Conservation (phyloP, 1,140 invertebrate species). For the Protaetia brevitarsis region DNA sequence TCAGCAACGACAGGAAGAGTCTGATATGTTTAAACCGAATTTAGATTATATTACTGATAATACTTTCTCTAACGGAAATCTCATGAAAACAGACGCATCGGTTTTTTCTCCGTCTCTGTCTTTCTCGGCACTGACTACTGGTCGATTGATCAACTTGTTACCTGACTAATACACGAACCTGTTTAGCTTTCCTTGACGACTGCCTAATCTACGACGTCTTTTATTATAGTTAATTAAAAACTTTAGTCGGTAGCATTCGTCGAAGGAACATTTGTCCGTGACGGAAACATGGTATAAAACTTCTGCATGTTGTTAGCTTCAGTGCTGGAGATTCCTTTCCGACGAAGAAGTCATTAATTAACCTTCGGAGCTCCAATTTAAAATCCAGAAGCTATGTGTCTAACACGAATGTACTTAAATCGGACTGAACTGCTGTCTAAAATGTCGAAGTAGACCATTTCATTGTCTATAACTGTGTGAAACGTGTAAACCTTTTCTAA, state of each 20-base stretch:
- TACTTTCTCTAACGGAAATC: slow-evolving; percentile 77
- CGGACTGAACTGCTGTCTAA: slow-evolving; percentile 73
- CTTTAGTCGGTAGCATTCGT: slow-evolving; percentile 76
- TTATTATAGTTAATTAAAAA: slow-evolving; percentile 79
- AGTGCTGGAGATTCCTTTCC: slow-evolving; percentile 66
- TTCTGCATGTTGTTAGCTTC: slow-evolving; percentile 79
- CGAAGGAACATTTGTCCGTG: slow-evolving; percentile 79
- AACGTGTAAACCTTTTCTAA: slow-evolving; percentile 76
- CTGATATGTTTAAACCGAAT: too few species aligned
- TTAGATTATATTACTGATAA: too few species aligned
- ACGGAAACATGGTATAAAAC: slow-evolving; percentile 81
- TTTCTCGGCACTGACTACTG: slow-evolving; percentile 77
- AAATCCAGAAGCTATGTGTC: too few species aligned
- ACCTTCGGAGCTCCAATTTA: too few species aligned
- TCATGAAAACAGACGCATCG: slow-evolving; percentile 80
- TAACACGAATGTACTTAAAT: too few species aligned
- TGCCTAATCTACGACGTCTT: slow-evolving; percentile 59
- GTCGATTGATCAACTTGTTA: slow-evolving; percentile 75
- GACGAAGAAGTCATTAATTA: too few species aligned
- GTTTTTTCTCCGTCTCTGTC: slow-evolving; percentile 70
- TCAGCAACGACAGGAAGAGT: too few species aligned
- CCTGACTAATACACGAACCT: slow-evolving; percentile 72
- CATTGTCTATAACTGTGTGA: slow-evolving; percentile 72
- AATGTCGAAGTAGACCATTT: slow-evolving; percentile 73
- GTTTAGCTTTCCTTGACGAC: slow-evolving; percentile 45